Conservation (phyloP, 2,888 invertebrate genomes). For the Dusona sp. region DNA sequence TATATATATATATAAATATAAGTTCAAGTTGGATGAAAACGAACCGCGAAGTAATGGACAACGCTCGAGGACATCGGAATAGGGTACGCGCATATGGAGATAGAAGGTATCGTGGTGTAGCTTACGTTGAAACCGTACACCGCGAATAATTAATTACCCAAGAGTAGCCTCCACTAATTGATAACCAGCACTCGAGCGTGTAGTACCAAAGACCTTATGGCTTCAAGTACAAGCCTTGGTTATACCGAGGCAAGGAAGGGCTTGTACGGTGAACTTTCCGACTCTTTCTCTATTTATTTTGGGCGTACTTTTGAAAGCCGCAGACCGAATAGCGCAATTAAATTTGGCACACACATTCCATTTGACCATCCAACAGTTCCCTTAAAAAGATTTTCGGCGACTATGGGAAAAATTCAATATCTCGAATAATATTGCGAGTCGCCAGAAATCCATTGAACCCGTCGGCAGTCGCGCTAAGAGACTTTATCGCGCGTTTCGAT, state of each 20-base stretch:
- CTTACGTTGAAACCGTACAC: slow-evolving; percentile 59
- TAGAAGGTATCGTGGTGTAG: slow-evolving; percentile 13
- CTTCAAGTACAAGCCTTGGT: background rate
- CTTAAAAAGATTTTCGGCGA: too few species aligned
- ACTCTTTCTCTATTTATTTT: background rate
- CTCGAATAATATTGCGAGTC: too few species aligned
- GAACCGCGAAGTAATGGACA: slow-evolving; percentile 9
- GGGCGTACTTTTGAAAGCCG: too few species aligned
- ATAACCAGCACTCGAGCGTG: slow-evolving; percentile 58
- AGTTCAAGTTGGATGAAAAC: background rate
- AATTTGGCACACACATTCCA: too few species aligned
- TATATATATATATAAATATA: background rate
- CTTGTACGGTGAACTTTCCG: background rate
- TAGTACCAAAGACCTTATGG: slow-evolving; percentile 23
- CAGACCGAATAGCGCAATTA: too few species aligned
- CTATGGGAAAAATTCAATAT: too few species aligned
- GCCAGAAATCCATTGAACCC: too few species aligned
- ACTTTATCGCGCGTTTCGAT: too few species aligned
- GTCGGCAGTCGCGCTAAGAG: too few species aligned
- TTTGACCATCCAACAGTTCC: too few species aligned
- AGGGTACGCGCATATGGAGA: slow-evolving; percentile 18
- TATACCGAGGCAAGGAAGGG: background rate
- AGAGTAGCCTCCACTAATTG: slow-evolving; percentile 71
- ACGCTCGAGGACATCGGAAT: slow-evolving; percentile 19
- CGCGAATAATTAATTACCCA: slow-evolving; percentile 68